Conservation (phyloP, 2,113 vertebrate species). For the Mesembrinibis cayennensis region DNA sequence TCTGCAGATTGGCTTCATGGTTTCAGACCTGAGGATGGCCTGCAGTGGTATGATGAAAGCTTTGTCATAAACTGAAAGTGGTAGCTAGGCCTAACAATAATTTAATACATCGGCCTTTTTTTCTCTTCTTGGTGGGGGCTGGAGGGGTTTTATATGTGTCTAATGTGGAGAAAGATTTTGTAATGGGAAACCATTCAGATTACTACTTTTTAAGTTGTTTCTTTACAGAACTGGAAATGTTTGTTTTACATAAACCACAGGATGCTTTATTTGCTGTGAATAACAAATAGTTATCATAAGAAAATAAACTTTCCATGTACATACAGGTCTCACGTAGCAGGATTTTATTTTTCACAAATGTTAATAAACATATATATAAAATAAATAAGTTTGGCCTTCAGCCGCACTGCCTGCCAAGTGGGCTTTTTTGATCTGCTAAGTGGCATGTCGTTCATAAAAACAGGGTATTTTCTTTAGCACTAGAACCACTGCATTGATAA, state of each 20-base stretch:
- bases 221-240: not conserved
- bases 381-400: not conserved
- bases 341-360: not conserved
- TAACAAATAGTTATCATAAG: not conserved
- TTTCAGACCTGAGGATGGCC: not conserved
- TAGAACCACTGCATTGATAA: not conserved
- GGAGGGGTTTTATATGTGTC: not conserved
- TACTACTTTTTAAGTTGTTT: not conserved
- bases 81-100: not conserved
- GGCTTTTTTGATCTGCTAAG: not conserved
- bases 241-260: not conserved
- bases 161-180: not conserved
- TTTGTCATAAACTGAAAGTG: not conserved
- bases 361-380: not conserved
- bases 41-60: not conserved
- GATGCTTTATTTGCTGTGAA: not conserved
- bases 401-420: not conserved
- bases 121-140: not conserved
- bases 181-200: not conserved
- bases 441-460: not conserved
- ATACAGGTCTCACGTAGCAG: not conserved
- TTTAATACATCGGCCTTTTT: not conserved
- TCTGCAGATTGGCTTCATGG: not conserved
- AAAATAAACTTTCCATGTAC: not conserved
- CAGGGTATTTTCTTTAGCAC: not conserved